Evolutionary conservation across 2,888 invertebrate species (phyloP).

Genomic region (Heterodera filipjevi): DNA sequence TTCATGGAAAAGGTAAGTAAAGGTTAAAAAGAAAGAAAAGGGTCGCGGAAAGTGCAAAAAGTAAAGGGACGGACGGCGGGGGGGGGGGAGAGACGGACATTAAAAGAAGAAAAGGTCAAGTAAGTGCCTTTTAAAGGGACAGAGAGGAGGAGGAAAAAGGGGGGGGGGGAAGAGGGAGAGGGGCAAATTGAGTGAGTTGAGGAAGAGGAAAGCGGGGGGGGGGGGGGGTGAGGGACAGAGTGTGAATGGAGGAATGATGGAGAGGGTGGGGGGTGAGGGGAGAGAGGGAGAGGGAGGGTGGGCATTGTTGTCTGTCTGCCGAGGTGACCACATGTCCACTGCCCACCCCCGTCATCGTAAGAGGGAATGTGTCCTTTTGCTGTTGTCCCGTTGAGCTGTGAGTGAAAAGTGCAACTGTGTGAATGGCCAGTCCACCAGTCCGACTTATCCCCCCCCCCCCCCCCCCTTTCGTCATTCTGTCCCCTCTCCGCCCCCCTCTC

Average conservation of each 20-base stretch:
- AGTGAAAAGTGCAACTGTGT: constrained; percentile 12
- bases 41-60: not conserved
- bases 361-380: constrained; percentile 2
- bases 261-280: not conserved
- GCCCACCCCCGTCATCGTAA: not conserved
- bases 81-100: not conserved
- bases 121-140: not conserved
- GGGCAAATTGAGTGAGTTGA: not conserved
- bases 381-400: not conserved
- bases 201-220: not conserved
- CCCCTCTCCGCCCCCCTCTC: not conserved
- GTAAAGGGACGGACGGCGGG: not conserved
- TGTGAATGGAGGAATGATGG: not conserved
- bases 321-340: not conserved
- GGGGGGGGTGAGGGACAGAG: not conserved
- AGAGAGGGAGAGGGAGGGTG: not conserved
- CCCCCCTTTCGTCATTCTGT: not conserved
- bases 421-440: not conserved
- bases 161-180: not conserved
- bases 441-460: not conserved
- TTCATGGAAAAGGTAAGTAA: not conserved
- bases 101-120: not conserved
- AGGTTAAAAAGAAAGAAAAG: not conserved
- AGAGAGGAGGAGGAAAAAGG: not conserved
- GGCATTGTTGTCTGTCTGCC: not conserved